Evolutionary conservation across 2,797 vertebrate species (phyloP), one percentile per base, ranked within the genome.

Genomic region (Muscicapa striata): DNA sequence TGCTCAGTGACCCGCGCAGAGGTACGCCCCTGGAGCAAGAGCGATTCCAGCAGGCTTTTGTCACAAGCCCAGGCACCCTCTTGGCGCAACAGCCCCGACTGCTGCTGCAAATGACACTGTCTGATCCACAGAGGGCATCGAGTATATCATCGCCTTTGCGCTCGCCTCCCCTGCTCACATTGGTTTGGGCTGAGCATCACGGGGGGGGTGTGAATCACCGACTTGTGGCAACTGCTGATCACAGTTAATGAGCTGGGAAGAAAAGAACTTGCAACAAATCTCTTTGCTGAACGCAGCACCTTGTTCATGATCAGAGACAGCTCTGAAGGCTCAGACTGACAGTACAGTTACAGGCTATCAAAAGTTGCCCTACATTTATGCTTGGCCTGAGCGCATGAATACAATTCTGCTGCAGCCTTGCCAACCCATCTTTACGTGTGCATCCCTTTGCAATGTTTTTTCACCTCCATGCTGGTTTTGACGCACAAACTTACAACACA

Each of bases 31-130:
- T 34, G 34, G 1, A 51, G 40, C 64, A 51, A 32, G 19, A 32
- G 36, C 0, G 13, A 48, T 10, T 55, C 29, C 54, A 68, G 54
- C 58, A 72, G 36, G 23, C 15, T 59, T 40, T 36, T 30, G n/a
- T 22, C 49, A 38, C 30, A 55, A 73, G 48, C 34, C 45, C 32
- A 32, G 70, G 63, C 77, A 77, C 13, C 21, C 15, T 70, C 52
- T 13, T 3, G 51, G 74, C 29, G n/a, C 36, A 38, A 55, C 24
- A 38, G 59, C 46, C 19, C 45, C 13, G 5, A 59, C 40, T n/a
- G 0, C 22, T 6, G n/a, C 15, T 43, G 52, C 32, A 2, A 52
- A 15, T 13, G 49, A 48, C 49, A 9, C 3, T 1, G 17, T 18
- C 29, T 15, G 45, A 80, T 26, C 29, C 45, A 10, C 20, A n/a